Conservation (phyloP, 2,888 invertebrate genomes). For the Barypeithes pellucidus region DNA sequence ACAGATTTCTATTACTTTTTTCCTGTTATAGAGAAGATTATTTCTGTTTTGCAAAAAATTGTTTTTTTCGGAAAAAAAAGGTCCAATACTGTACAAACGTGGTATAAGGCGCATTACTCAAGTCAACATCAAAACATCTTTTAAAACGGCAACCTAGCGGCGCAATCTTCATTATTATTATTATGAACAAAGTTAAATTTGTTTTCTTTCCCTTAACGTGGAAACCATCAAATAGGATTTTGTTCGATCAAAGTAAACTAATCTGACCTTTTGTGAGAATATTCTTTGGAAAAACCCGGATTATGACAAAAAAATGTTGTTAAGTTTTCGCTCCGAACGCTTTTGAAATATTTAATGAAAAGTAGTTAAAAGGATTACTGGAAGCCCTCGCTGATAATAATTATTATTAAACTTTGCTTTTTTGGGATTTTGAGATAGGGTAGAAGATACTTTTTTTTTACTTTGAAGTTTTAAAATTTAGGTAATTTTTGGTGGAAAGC, state of each 20-base stretch:
- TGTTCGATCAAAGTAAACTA: conserved; percentile 39
- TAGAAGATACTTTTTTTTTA: too few species aligned
- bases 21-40: too few species aligned
- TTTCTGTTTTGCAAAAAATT: too few species aligned
- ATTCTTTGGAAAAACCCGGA: background rate
- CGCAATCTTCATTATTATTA: conserved; percentile 23
- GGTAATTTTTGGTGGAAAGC: too few species aligned
- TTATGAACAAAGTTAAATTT: conserved; percentile 49
- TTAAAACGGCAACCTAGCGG: conserved; percentile 13
- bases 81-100: background rate
- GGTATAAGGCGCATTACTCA: background rate
- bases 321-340: conserved; percentile 4
- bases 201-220: conserved; percentile 39
- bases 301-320: conserved; percentile 11
- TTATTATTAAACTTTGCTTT: background rate
- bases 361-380: conserved; percentile 2
- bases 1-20: too few species aligned
- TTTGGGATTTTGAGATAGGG: background rate
- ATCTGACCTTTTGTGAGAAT: conserved; percentile 22
- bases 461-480: too few species aligned
- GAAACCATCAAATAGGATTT: conserved; percentile 42
- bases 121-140: conserved; percentile 18
- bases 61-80: too few species aligned
- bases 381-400: background rate
- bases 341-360: conserved; percentile 15